These are phyloP conservation scores for Glareola pratincola DNA, from an alignment of 2,113 vertebrate species.

Conservation along the genomic window DNA sequence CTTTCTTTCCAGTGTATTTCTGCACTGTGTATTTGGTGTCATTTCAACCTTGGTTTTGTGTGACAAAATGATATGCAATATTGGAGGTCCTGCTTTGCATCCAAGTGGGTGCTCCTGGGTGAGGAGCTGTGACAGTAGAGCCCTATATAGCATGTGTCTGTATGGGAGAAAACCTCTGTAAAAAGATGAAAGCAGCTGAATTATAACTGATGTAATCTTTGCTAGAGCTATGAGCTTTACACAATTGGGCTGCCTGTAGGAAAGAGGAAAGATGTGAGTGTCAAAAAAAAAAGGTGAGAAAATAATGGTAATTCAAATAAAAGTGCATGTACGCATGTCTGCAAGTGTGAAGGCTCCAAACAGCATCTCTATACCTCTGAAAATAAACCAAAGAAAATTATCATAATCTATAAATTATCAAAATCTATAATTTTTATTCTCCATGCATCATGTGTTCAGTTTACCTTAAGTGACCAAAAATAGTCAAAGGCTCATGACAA, in stretches of 20 bases:
- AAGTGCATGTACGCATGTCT: not conserved
- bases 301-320: not conserved
- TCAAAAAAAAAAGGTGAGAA: not conserved
- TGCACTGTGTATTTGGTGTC: not conserved
- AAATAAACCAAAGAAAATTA: not conserved
- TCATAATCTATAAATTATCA: too few relatives aligned
- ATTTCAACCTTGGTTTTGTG: not conserved
- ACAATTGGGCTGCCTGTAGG: not conserved
- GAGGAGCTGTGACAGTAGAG: not conserved
- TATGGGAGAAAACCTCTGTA: not conserved
- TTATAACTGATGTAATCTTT: not conserved
- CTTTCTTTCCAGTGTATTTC: not conserved
- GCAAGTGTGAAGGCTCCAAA: not conserved
- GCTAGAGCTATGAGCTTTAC: not conserved
- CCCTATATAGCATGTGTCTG: not conserved
- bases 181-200: not conserved
- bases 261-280: not conserved
- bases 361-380: not conserved
- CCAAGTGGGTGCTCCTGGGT: rapidly evolving
- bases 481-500: not conserved
- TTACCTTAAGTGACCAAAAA: not conserved
- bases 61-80: not conserved
- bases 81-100: not conserved
- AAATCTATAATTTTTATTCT: not conserved
- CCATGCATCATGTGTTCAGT: not conserved